Conservation (phyloP, 2,888 invertebrate genomes). For the Criorhina ranunculi region DNA sequence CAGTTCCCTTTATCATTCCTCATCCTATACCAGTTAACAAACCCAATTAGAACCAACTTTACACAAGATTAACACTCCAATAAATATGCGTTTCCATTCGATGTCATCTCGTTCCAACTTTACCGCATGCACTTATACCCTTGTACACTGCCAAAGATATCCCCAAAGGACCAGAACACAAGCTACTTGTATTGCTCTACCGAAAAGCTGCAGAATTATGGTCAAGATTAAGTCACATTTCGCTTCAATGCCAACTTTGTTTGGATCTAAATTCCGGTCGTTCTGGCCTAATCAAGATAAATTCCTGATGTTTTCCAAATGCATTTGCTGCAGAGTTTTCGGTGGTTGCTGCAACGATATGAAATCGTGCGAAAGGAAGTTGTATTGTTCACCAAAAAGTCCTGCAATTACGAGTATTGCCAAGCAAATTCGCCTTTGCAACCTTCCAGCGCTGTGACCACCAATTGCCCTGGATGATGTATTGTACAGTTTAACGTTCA, state of each 20-base stretch:
- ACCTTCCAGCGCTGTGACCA: constrained; percentile 11
- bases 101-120: not conserved
- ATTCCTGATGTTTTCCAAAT: constrained; percentile 50
- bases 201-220: constrained; percentile 63
- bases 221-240: constrained; percentile 55
- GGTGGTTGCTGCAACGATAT: constrained; percentile 39
- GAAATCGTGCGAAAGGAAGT: constrained; percentile 46
- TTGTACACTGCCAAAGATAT: not conserved
- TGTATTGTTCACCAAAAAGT: constrained; percentile 34
- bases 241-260: constrained; percentile 39
- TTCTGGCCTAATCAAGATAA: constrained; percentile 59
- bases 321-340: constrained; percentile 28
- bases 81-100: constrained; percentile 34
- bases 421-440: constrained; percentile 22
- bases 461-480: constrained; percentile 1
- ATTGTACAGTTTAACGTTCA: constrained; percentile 7
- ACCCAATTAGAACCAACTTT: not conserved
- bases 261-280: constrained; percentile 30
- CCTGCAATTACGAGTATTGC: constrained; percentile 37
- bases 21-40: not conserved
- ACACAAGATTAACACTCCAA: constrained; percentile 8
- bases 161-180: not conserved
- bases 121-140: constrained; percentile 33
- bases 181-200: constrained; percentile 26
- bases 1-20: not conserved